A percentile compares a stretch with the other conserved stretches of the same genome.
phyloP scores from a whole-genome alignment of 2,113 vertebrate genomes.

The Numenius arquata region DNA sequence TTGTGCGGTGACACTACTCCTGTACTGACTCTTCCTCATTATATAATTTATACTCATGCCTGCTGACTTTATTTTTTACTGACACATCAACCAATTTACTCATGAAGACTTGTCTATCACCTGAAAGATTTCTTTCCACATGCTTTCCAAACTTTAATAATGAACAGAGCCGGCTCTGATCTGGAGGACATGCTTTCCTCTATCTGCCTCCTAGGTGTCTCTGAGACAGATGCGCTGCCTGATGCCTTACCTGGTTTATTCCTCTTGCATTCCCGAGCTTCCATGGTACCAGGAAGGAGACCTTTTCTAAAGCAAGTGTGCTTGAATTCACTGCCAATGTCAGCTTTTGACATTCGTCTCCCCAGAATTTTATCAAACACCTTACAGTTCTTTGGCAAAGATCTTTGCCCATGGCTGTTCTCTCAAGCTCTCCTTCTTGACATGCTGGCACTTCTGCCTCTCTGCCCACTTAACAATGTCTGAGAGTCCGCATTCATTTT shows the following conservation, averaged over 20 bases:
- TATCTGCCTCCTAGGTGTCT: not conserved
- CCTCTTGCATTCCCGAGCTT: not conserved
- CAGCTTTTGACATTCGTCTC: not conserved
- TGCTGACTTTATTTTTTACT: not conserved
- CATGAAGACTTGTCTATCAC: not conserved
- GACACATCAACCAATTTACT: accelerated
- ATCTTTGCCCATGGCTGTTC: not conserved
- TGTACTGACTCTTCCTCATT: not conserved
- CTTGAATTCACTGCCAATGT: not conserved
- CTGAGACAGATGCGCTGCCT: not conserved
- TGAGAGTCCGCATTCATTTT: not conserved
- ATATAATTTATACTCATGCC: not conserved
- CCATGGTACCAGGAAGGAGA: not conserved
- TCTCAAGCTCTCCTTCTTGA: not conserved
- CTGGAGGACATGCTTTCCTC: not conserved
- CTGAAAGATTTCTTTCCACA: not conserved
- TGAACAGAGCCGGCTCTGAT: not conserved
- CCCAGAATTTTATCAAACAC: not conserved
- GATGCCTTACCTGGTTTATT: not conserved
- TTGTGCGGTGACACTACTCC: not conserved
- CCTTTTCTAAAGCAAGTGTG: not conserved
- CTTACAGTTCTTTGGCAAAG: not conserved
- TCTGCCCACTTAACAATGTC: not conserved
- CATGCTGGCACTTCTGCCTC: not conserved
- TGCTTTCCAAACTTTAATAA: not conserved